phyloP scores from a whole-genome alignment of 1,140 invertebrate species.

The Neodiprion fabricii region DNA sequence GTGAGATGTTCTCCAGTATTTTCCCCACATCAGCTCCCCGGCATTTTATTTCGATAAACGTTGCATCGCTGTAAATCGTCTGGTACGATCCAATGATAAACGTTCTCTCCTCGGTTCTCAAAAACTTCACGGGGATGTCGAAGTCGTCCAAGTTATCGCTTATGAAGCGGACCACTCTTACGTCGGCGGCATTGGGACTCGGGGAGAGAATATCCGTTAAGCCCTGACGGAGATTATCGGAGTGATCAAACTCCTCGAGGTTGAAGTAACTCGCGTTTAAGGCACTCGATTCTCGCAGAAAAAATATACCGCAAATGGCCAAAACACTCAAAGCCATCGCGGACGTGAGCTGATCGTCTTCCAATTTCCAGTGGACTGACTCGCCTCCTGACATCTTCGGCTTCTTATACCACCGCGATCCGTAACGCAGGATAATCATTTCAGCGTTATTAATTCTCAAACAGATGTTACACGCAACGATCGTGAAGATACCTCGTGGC shows the following conservation, averaged over 20 bases:
- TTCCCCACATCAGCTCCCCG: not conserved
- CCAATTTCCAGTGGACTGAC: not conserved
- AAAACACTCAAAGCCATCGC: not conserved
- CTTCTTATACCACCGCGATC: not conserved
- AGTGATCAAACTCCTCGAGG: not conserved
- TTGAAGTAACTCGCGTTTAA: not conserved
- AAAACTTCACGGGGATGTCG: not conserved
- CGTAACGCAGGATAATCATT: not conserved
- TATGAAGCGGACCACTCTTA: not conserved
- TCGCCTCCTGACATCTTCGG: not conserved
- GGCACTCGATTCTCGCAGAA: not conserved
- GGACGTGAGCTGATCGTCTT: not conserved
- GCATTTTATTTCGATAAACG: not conserved
- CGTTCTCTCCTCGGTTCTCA: not conserved
- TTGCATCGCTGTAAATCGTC: not conserved
- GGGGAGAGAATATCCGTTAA: not conserved
- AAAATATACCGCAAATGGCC: not conserved
- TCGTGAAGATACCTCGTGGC: not conserved
- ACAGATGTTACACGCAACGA: not conserved
- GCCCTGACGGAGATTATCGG: not conserved
- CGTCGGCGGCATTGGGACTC: not conserved
- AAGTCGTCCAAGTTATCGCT: not conserved
- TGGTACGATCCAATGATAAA: not conserved
- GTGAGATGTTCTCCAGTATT: not conserved
- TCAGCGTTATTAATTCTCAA: not conserved